phyloP scores from a whole-genome alignment of 2,888 invertebrate species.

The Crematogaster levior region DNA sequence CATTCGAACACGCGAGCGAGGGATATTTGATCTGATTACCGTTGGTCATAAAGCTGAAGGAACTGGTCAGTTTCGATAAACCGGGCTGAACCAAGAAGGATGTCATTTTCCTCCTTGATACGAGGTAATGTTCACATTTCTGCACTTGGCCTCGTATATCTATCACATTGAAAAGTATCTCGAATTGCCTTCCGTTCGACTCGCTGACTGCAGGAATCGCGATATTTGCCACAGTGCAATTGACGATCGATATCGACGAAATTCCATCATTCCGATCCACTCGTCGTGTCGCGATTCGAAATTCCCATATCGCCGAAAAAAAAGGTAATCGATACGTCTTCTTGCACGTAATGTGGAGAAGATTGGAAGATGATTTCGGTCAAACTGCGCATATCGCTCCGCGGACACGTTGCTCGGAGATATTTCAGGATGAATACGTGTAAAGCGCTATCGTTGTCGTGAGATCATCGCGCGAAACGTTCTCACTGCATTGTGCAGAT shows the following conservation, averaged over 20 bases:
- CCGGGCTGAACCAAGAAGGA: not conserved
- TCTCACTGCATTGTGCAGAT: not conserved
- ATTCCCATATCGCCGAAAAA: not conserved
- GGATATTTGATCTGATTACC: not conserved
- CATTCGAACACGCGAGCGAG: not conserved
- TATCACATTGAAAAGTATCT: constrained; percentile 10
- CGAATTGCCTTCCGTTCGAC: constrained; percentile 28
- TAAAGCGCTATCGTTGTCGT: not conserved
- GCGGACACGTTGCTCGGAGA: not conserved
- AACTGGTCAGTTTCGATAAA: constrained; percentile 13
- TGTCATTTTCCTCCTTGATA: constrained; percentile 1
- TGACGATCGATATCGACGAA: constrained; percentile 27
- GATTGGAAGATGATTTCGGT: constrained; percentile 36
- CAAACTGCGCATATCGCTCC: not conserved
- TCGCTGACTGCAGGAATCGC: constrained; percentile 23
- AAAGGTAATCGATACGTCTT: not conserved
- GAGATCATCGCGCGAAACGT: not conserved
- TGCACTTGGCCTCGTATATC: constrained; percentile 26
- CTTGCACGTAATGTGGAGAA: constrained; percentile 24
- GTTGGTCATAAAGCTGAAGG: not conserved
- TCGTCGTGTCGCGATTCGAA: not conserved
- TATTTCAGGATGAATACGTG: not conserved
- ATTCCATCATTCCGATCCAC: not conserved
- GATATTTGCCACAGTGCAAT: constrained; percentile 2
- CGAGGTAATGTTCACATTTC: not conserved